Evolutionary conservation across 2,797 vertebrate species (phyloP), one percentile per base, ranked within the genome.

Genomic region (Philypnodon macrostomus): DNA sequence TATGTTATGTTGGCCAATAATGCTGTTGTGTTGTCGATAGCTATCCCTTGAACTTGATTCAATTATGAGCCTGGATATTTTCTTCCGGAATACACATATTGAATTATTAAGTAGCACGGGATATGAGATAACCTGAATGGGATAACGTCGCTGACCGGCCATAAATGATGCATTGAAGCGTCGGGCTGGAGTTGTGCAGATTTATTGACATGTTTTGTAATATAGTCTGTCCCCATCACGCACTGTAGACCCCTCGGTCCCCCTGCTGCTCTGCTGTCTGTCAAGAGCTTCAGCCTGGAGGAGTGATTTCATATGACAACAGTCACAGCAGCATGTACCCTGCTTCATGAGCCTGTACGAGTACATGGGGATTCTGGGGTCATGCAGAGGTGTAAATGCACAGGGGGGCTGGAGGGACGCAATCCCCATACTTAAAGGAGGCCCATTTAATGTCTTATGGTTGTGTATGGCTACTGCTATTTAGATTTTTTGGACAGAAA

Each of bases 121-220:
- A 74, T 77, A 83, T 78, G 71, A 77, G 72, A 70, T 73, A 71
- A 71, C 73, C 63, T 53, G 61, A 54, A 50, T 19, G 41, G 39
- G 60, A 69, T 49, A 63, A 48, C 53, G 63, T 67, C 70, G 51
- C 64, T 47, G 53, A 62, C 65, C 27, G 50, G 36, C 31, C 58
- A 80, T 86, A 72, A 85, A 85, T 84, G 71, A 86, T 87, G 69
- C 68, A 82, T 63, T 34, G 51, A 68, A 41, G 60, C 52, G 46
- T 63, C 40, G 36, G 41, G 46, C 30, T 37, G 49, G 13, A 11
- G 42, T 56, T 53, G 50, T 55, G 73, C 53, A 67, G 65, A 81
- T 80, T 77, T 84, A 80, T 77, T 73, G 79, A 69, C 83, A 67
- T 77, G 72, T 75, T 80, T 72, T 73, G 72, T 75, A 68, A 77